Base-by-base conservation (phyloP, 2,113 vertebrate genomes). In the Antennarius striatus region DNA sequence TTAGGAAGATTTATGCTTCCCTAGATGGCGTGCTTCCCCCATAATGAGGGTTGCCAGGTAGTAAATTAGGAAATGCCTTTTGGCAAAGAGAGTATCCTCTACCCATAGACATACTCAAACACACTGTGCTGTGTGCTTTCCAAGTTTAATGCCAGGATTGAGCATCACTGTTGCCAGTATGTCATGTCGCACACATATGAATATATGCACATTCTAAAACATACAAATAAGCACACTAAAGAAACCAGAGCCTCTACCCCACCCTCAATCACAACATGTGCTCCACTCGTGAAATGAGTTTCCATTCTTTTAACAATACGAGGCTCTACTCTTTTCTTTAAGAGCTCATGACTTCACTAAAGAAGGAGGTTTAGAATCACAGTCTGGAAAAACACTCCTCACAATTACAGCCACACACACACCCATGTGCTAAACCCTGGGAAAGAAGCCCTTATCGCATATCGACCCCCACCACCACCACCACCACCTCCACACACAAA, bases 21-120 rank as follows among this genome's bases (percentile, higher is more conserved):
- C 81, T 75, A 72, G 82, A 86, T 82, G 63, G 69, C 61, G 60
- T 65, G 63, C 81, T 82, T 81, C 71, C 71, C 87, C 84, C 76
- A 71, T 89, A 69, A 73, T 77, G 79, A 88, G 82, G 84, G 82
- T 76, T 89, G 86, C 89, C 82, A 86, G 88, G 86, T 80, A 79
- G 74, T 91, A 90, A 91, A 92, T 86, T 87, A 88, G 72, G 83
- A 77, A 89, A 91, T 89, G 84, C 88, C 80, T 89, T 88, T 87
- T 88, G 86, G 85, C 80, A 75, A 85, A 82, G 69, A 69, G 43
- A 66, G 64, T 54, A 77, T 73, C 72, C 36, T 60, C 50, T 61
- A 47, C 43, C 8, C 48, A 67, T 15, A 55, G n/a, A 49, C 45
- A 71, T 54, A 69, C 28, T 45, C 14, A 68, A 17, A 50, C 39